Conservation (phyloP, 2,113 vertebrate genomes). For the Halcyon malimbica region DNA sequence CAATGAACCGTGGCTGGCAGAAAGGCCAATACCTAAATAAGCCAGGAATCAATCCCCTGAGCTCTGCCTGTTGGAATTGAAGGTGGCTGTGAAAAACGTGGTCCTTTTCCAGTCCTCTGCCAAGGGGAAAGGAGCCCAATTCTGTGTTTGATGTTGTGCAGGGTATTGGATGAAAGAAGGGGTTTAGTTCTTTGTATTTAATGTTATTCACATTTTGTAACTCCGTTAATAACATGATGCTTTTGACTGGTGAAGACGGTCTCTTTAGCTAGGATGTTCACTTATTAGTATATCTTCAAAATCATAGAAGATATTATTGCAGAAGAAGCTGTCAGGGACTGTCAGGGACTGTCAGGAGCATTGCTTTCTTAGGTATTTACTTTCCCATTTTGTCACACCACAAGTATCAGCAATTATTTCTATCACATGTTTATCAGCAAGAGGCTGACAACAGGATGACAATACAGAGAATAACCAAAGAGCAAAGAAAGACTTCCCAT, state of each 20-base stretch:
- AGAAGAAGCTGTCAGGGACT: neutral
- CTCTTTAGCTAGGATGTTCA: neutral
- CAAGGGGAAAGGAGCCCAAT: neutral
- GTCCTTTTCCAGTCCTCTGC: conserved; percentile 5
- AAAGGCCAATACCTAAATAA: neutral
- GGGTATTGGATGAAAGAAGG: neutral
- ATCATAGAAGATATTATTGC: neutral
- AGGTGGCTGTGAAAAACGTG: neutral
- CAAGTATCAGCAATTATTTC: neutral
- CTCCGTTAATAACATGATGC: accelerated
- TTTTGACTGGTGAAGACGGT: neutral
- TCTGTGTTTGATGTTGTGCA: neutral
- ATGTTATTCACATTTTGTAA: neutral
- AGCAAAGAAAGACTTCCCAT: neutral
- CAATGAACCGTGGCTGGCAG: neutral
- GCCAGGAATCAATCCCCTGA: neutral
- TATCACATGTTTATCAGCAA: neutral
- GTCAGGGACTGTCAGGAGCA: neutral
- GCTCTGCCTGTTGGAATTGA: conserved; percentile 31
- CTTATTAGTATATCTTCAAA: neutral
- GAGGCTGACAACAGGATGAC: neutral
- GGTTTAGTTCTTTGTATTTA: neutral
- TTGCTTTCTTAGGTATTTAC: neutral
- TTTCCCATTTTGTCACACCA: neutral
- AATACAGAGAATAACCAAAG: neutral